Evolutionary conservation across 2,113 vertebrate species (phyloP).

Genomic region (Nestor notabilis): DNA sequence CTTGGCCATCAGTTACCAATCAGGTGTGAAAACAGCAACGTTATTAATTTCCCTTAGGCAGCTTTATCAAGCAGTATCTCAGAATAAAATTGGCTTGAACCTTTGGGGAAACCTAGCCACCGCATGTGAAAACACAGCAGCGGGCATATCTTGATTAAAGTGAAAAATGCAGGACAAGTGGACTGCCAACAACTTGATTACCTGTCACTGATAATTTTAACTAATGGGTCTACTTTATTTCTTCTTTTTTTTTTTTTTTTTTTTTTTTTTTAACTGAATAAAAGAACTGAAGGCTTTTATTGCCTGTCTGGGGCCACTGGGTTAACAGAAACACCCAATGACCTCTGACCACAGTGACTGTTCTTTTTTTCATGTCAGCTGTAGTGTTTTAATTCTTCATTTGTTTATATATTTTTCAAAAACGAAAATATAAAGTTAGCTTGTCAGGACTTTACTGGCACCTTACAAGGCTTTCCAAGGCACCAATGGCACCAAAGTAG

Average conservation of each 20-base stretch:
- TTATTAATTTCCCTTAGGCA: neutral
- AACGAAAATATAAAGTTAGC: neutral
- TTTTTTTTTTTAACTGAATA: neutral
- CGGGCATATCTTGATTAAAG: neutral
- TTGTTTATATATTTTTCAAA: neutral
- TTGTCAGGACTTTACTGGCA: neutral
- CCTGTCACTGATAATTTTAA: neutral
- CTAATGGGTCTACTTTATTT: neutral
- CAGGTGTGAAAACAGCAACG: slow-evolving; percentile 39
- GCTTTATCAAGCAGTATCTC: neutral
- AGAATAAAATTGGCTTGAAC: neutral
- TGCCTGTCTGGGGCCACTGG: neutral
- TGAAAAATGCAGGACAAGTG: neutral
- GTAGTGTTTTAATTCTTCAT: neutral
- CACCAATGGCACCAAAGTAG: neutral
- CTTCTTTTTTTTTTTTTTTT: neutral
- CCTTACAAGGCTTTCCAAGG: neutral
- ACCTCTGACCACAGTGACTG: neutral
- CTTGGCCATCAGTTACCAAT: neutral
- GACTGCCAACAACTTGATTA: neutral
- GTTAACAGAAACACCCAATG: neutral
- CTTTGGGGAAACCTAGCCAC: neutral
- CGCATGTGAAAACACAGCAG: neutral
- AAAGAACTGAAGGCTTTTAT: neutral
- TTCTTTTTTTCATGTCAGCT: neutral